Conservation (phyloP, 2,888 invertebrate genomes). For the Hypomecis punctinalis region DNA sequence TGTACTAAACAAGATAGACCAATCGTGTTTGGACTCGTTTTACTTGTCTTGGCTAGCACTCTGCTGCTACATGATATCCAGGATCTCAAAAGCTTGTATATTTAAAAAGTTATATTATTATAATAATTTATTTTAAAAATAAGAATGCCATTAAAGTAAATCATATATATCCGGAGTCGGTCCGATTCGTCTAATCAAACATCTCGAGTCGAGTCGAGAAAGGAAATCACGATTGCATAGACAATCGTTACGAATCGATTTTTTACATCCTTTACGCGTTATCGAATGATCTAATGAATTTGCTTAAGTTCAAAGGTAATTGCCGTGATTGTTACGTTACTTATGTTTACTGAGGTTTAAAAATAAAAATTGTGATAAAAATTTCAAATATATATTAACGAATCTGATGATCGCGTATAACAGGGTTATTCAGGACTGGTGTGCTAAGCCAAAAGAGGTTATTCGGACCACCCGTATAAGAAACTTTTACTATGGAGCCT, state of each 20-base stretch:
- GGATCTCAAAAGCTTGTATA: no score
- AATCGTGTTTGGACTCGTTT: no score
- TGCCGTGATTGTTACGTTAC: constrained; percentile 51
- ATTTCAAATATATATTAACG: no score
- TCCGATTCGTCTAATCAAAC: constrained; percentile 50
- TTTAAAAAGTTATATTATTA: no score
- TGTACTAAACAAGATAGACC: no score
- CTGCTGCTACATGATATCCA: no score
- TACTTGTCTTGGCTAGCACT: no score
- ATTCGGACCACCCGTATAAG: no score
- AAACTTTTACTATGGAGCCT: no score
- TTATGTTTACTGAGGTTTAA: constrained; percentile 33
- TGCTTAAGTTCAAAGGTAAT: constrained; percentile 54
- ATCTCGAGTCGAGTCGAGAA: constrained; percentile 54
- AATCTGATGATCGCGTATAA: no score
- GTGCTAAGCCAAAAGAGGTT: no score
- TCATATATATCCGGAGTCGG: constrained; percentile 35
- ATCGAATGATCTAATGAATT: constrained; percentile 40
- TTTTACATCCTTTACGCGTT: constrained; percentile 55
- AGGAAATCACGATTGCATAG: constrained; percentile 66
- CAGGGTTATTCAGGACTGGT: no score
- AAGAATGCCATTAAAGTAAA: not conserved
- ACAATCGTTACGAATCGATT: constrained; percentile 65
- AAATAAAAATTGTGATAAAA: not conserved
- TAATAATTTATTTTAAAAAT: not conserved